These are phyloP conservation scores for Drosophila suboccidentalis DNA, from an alignment of 2,888 invertebrate species.

Conservation along the genomic window DNA sequence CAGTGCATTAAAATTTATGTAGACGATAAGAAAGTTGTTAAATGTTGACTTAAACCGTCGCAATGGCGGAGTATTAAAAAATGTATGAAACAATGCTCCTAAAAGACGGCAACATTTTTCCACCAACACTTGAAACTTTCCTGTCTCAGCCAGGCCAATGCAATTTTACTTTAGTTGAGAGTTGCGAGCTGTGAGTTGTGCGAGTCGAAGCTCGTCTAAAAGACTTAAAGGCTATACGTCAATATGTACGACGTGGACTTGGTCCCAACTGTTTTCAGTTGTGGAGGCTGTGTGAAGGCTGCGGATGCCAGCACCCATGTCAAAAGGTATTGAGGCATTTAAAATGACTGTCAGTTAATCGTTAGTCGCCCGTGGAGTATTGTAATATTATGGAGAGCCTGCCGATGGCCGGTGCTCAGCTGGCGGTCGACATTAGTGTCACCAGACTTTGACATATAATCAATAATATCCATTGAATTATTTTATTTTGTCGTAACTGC, in stretches of 20 bases:
- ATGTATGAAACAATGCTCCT: constrained; percentile 41
- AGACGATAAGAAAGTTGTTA: constrained; percentile 28
- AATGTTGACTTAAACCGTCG: constrained; percentile 30
- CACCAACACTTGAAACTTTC: constrained; percentile 6
- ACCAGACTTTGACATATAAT: constrained; percentile 47
- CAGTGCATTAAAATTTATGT: constrained; percentile 30
- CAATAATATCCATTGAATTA: constrained; percentile 47
- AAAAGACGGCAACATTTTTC: constrained; percentile 21
- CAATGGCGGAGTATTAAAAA: constrained; percentile 31
- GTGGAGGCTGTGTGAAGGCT: constrained; percentile 2
- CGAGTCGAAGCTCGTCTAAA: constrained; percentile 9
- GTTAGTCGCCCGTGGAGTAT: constrained; percentile 40
- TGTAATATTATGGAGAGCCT: constrained; percentile 27
- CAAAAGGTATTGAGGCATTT: constrained; percentile 52
- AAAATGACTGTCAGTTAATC: constrained; percentile 46
- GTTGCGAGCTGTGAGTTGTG: neutral
- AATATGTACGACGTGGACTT: constrained; percentile 18
- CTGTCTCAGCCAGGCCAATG: constrained; percentile 8
- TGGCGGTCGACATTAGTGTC: constrained; percentile 45
- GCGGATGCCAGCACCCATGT: constrained; percentile 35
- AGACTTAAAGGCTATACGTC: constrained; percentile 44
- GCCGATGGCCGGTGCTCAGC: constrained; percentile 25
- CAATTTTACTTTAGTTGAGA: constrained; percentile 23
- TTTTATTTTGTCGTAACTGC: constrained; percentile 23
- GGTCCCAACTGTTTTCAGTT: constrained; percentile 1